A percentile compares a stretch with the other conserved stretches of the same genome.
Conservation (phyloP, 2,888 invertebrate species). For the Sarcophaga rosellei region DNA sequence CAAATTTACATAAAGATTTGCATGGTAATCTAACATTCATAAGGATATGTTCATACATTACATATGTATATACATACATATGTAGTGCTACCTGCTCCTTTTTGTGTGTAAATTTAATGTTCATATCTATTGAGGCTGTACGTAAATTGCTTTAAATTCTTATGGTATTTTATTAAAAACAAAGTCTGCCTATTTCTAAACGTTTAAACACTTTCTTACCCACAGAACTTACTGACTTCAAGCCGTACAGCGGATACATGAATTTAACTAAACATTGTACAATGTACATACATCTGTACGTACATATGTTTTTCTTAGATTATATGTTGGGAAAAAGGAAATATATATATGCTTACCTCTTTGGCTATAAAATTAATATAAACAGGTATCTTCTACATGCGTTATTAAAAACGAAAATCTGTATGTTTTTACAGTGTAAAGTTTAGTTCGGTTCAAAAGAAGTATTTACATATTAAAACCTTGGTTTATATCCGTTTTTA, state of each 20-base stretch:
- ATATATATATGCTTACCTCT: slow-evolving; percentile 35
- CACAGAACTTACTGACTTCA: background rate
- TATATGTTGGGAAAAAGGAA: slow-evolving; percentile 12
- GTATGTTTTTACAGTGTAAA: slow-evolving; percentile 19
- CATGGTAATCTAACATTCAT: slow-evolving; percentile 42
- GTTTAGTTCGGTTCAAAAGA: background rate
- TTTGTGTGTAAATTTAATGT: background rate
- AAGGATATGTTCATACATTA: background rate
- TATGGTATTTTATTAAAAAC: slow-evolving; percentile 1
- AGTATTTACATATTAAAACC: background rate
- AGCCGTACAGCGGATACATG: background rate
- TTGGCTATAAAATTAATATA: slow-evolving; percentile 19
- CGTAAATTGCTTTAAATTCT: slow-evolving; percentile 36
- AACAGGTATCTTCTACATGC: background rate
- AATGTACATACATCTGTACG: background rate
- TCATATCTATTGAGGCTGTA: slow-evolving; percentile 31
- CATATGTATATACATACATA: background rate
- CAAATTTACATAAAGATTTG: slow-evolving; percentile 53
- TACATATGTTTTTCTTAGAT: background rate
- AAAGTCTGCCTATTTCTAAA: background rate
- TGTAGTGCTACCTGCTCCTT: background rate
- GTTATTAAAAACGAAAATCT: background rate
- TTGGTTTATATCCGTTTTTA: background rate
- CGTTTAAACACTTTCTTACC: background rate
- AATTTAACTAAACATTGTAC: background rate